Conservation (phyloP, 2,888 invertebrate species). For the Lutraria lutraria region DNA sequence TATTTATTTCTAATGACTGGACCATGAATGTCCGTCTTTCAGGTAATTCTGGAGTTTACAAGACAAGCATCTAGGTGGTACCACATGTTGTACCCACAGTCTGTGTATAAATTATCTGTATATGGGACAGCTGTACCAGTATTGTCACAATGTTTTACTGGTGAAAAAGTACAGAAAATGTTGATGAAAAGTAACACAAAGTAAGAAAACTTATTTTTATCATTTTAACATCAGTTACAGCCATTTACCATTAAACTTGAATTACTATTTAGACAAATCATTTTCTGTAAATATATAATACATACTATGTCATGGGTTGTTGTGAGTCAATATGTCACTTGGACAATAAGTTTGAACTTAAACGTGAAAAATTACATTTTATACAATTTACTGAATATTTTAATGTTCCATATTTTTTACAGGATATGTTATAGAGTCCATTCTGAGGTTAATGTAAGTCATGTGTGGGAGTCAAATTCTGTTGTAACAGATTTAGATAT, state of each 20-base stretch:
- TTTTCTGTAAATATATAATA: background rate
- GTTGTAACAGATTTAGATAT: background rate
- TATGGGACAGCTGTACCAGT: constrained; percentile 40
- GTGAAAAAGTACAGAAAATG: constrained; percentile 57
- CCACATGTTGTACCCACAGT: constrained; percentile 45
- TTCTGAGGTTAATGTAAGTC: background rate
- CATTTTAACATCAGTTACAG: too few species aligned
- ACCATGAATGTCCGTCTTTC: constrained; percentile 1
- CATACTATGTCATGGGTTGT: too few species aligned
- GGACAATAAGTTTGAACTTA: background rate
- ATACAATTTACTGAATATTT: background rate
- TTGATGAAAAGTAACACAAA: constrained; percentile 53
- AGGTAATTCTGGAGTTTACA: constrained; percentile 52
- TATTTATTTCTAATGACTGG: background rate
- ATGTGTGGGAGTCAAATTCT: background rate
- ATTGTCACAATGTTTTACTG: constrained; percentile 30
- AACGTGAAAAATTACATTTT: background rate
- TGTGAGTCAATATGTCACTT: background rate
- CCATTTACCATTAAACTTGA: too few species aligned
- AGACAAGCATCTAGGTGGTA: constrained; percentile 60
- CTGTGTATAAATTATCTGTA: constrained; percentile 57
- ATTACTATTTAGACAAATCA: too few species aligned
- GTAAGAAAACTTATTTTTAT: background rate
- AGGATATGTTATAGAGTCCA: background rate
- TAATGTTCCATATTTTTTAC: background rate